phyloP scores from a whole-genome alignment of 2,888 invertebrate genomes.

The Spodoptera exigua region DNA sequence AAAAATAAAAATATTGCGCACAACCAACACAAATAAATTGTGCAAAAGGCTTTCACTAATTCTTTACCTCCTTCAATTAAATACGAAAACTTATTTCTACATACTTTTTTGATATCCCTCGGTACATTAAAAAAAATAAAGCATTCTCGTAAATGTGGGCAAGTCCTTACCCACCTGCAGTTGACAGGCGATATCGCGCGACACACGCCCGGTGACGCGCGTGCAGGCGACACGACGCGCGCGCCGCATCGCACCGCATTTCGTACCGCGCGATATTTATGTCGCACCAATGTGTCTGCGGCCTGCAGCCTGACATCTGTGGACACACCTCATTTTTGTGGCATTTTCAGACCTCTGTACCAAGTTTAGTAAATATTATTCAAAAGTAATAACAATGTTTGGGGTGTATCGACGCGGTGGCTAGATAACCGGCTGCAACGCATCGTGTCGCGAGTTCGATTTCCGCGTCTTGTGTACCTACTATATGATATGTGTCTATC shows the following conservation, averaged over 20 bases:
- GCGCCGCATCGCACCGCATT: constrained; percentile 45
- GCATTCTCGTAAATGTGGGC: constrained; percentile 1
- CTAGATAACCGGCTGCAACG: no score
- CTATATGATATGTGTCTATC: no score
- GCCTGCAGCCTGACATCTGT: constrained; percentile 30
- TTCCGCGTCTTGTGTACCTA: no score
- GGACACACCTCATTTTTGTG: constrained; percentile 17
- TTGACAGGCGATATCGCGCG: constrained; percentile 56
- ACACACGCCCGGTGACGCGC: constrained; percentile 29
- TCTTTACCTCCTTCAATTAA: no score
- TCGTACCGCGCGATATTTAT: constrained; percentile 43
- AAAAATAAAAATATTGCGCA: no score
- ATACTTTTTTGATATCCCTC: no score
- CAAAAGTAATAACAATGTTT: no score
- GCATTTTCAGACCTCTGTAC: neutral
- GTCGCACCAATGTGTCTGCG: constrained; percentile 44
- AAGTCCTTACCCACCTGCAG: constrained; percentile 40
- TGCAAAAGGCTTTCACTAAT: no score
- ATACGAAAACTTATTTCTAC: no score
- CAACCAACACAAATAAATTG: no score
- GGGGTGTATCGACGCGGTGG: no score
- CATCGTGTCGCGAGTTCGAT: no score
- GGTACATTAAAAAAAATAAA: constrained; percentile 1
- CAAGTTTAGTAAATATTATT: neutral
- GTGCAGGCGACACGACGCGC: constrained; percentile 27